Base-by-base conservation (phyloP, 2,797 vertebrate species). In the Poeciliopsis presidionis region DNA sequence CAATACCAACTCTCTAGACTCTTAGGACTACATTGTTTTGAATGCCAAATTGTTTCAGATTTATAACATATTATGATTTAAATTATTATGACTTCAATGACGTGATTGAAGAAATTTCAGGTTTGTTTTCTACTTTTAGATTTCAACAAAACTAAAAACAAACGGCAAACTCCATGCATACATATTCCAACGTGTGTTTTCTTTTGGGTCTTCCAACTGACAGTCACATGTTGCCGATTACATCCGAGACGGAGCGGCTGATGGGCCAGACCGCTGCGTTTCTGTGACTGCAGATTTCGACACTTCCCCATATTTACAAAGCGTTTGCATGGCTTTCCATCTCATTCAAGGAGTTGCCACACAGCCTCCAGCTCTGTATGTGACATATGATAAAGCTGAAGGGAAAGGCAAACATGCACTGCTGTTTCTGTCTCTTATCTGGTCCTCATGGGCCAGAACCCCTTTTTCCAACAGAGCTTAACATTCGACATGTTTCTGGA, bases 171-270 rank as follows among this genome's bases (percentile, higher is more conserved):
- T 18, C 20, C 12, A 46, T 47, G 25, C 63, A 53, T n/a, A 59
- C 22, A 74, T 49, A 72, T 43, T 45, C 6, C 7, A n/a, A 36
- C 12, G 14, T 81, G 53, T 30, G 33, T 75, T 67, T 63, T 49
- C 74, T 47, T 13, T n/a, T 5, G 20, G 77, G 28, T 47, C 39
- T 74, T 30, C 2, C 33, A 72, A 43, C 14, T 5, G 13, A 25
- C 65, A 71, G 28, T 74, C 75, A 78, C 45, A 69, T 39, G 65
- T 28, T 28, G 22, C 43, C 14, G 77, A 84, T 87, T 79, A 73
- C 9, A 69, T 30, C 63, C 2, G 51, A 81, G 72, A 69, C 65
- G 36, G 20, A 49, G 61, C 72, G 51, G 25, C 13, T 73, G 77
- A 74, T 69, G 28, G n/a, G 47, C 7, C 9, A n/a, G 30, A 73